These are phyloP conservation scores for Habropoda laboriosa DNA, from an alignment of 1,140 invertebrate species.

Conservation along the genomic window DNA sequence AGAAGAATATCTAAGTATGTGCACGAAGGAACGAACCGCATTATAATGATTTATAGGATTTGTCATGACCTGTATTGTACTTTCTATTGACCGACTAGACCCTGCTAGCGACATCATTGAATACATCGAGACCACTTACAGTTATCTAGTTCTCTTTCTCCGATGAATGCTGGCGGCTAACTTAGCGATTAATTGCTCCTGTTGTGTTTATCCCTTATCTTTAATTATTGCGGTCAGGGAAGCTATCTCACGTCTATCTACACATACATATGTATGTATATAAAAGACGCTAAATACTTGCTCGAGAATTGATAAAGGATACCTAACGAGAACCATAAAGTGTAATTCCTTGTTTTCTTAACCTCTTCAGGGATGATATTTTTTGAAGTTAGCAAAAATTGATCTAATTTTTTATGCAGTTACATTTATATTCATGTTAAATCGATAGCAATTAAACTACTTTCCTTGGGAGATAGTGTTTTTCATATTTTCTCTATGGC, in stretches of 20 bases:
- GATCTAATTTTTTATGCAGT: too few species aligned
- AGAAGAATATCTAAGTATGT: background rate
- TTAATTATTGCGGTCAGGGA: slow-evolving; percentile 17
- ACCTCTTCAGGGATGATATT: too few species aligned
- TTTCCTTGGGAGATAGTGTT: too few species aligned
- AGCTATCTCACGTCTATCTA: background rate
- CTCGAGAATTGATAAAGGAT: background rate
- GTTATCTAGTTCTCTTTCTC: background rate
- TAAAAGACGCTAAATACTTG: too few species aligned
- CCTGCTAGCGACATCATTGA: slow-evolving; percentile 19
- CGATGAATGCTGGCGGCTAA: slow-evolving; percentile 3
- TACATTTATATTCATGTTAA: too few species aligned
- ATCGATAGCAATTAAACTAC: too few species aligned
- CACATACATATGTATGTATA: too few species aligned
- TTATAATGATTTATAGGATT: slow-evolving; percentile 30
- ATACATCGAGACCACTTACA: background rate
- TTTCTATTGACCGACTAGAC: slow-evolving; percentile 42
- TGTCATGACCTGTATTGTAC: slow-evolving; percentile 35
- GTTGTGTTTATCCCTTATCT: slow-evolving; percentile 23
- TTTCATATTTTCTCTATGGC: too few species aligned
- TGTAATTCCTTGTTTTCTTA: background rate
- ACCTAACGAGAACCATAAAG: background rate
- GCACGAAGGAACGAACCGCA: background rate
- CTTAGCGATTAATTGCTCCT: slow-evolving; percentile 21
- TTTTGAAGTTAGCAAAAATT: too few species aligned